Evolutionary conservation across 2,888 invertebrate species (phyloP), one percentile per base, ranked within the genome.

Genomic region (Yponomeuta plumbellus): DNA sequence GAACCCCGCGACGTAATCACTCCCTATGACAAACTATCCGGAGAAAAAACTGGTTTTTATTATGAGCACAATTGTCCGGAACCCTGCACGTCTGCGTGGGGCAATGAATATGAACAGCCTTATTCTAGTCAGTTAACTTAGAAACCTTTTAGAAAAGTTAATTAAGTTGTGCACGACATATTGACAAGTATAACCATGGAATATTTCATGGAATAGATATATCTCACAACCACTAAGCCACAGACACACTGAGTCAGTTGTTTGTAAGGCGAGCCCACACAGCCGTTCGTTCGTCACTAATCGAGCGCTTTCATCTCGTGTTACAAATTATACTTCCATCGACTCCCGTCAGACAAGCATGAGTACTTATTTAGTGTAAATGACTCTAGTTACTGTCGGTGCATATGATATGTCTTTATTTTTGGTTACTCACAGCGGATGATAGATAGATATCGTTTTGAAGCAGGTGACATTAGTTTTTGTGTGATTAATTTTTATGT

Each of bases 241-340:
- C 34, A 34, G 6, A 34, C 34, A 34, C 8, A 34, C 34, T 8
- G 34, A 34, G 13, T 23, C 22, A 59, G 59, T 22, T 59, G 59
- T 57, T 52, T 52, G 67, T 67, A 67, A 67, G 34, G 56, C 58
- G 63, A 67, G 66, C 65, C 58, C 23, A 65, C 39, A 65, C 26
- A 65, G 13, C 61, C 65, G 44, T 21, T 66, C 66, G 26, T 21
- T 59, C 61, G 67, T 62, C 58, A 66, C 68, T 66, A 68, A 68
- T 66, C 64, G 58, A 22, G 13, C 58, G 40, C 26, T 20, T 59
- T 39, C 58, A 63, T 66, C 79, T 86, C 81, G 69, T 68, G 80
- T 86, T 86, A 79, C 87, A 80, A 34, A 73, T 75, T 76, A 77
- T 73, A 77, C 77, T 84, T 80, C 82, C 79, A 80, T 82, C 76